These are phyloP conservation scores for Podocnemis expansa DNA, from an alignment of 2,113 vertebrate species.

Conservation along the genomic window DNA sequence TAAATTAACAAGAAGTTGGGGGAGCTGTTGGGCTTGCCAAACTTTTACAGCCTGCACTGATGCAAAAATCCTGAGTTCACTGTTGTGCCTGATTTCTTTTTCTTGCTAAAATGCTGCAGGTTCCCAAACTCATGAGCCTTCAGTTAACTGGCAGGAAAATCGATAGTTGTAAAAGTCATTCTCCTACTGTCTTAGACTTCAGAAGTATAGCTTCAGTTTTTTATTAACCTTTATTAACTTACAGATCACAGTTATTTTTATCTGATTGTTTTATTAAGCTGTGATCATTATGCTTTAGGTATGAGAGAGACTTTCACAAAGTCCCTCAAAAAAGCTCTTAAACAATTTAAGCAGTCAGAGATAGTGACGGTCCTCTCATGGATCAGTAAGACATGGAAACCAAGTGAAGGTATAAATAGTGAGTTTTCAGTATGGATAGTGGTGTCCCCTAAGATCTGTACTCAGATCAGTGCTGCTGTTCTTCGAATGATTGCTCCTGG, in stretches of 20 bases:
- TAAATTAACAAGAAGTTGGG: not conserved
- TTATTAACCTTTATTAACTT: not conserved
- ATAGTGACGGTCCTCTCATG: no score
- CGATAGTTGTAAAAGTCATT: not conserved
- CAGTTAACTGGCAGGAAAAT: not conserved
- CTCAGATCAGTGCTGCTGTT: no score
- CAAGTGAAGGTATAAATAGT: no score
- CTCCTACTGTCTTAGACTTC: not conserved
- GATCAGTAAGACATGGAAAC: no score
- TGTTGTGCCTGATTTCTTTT: not conserved
- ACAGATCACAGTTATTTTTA: not conserved
- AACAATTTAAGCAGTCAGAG: no score
- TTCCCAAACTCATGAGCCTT: not conserved
- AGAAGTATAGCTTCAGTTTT: not conserved
- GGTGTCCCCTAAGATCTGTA: no score
- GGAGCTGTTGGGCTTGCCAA: not conserved
- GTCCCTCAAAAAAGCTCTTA: no score
- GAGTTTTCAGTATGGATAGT: no score
- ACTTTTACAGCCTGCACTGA: not conserved
- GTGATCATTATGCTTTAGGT: no score
- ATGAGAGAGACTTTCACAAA: no score
- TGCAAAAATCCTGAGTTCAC: not conserved
- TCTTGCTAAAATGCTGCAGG: not conserved
- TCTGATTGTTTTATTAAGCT: no score
- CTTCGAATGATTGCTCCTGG: no score